Percentiles rank a stretch among this genome's conserved stretches.
These are phyloP conservation scores for Tillus elongatus DNA, from an alignment of 2,888 invertebrate species.

Conservation along the genomic window DNA sequence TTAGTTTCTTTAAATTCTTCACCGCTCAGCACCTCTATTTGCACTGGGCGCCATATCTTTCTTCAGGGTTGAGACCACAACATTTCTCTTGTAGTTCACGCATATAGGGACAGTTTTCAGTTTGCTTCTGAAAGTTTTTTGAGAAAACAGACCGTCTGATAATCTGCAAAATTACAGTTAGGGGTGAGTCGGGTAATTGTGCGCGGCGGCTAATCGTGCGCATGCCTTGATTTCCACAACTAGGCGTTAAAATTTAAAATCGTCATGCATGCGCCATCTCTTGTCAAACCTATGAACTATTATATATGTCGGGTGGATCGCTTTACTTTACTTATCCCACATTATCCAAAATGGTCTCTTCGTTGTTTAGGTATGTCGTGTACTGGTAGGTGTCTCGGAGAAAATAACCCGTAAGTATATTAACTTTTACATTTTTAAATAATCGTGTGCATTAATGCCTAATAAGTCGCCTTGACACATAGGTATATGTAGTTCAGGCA, in stretches of 20 bases:
- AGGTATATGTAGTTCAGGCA: constrained; percentile 2
- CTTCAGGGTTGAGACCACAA: too few relatives aligned
- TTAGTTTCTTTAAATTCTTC: too few relatives aligned
- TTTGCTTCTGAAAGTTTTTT: too few relatives aligned
- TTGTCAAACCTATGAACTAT: not conserved
- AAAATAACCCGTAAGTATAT: constrained; percentile 1
- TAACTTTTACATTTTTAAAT: not conserved
- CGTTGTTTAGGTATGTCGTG: not conserved
- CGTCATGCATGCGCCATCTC: constrained; percentile 1
- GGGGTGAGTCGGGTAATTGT: constrained; percentile 2
- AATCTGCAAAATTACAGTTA: too few relatives aligned
- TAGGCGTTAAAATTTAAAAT: not conserved
- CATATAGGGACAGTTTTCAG: too few relatives aligned
- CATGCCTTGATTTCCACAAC: not conserved
- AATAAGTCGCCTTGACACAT: not conserved
- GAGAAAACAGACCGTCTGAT: too few relatives aligned
- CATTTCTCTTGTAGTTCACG: too few relatives aligned
- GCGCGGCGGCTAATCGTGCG: constrained; percentile 4
- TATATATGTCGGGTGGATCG: too few relatives aligned
- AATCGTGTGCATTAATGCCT: constrained; percentile 3
- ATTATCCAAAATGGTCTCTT: not conserved
- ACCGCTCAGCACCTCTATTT: too few relatives aligned
- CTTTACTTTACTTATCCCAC: too few relatives aligned
- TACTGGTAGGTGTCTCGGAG: not conserved
- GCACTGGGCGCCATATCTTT: too few relatives aligned